These are phyloP conservation scores for Aphidoletes aphidimyza DNA, from an alignment of 2,888 invertebrate species.

Conservation along the genomic window DNA sequence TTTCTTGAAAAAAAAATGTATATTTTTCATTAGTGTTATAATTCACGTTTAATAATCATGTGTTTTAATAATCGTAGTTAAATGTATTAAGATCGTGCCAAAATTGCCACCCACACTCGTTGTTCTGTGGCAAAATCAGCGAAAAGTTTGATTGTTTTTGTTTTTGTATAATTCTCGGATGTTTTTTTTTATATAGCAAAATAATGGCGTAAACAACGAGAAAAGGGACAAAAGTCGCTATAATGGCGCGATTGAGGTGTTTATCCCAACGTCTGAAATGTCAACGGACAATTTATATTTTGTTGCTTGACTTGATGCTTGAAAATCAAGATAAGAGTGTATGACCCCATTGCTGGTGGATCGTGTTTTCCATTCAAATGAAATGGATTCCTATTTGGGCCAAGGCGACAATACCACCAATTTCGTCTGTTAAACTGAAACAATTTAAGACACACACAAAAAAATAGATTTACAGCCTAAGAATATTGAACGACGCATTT, in stretches of 20 bases:
- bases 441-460: neutral
- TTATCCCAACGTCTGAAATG: too few species aligned
- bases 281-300: too few species aligned
- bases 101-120: neutral
- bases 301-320: too few species aligned
- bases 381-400: too few species aligned
- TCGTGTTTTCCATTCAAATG: too few species aligned
- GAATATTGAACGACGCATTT: conserved; percentile 1
- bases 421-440: neutral
- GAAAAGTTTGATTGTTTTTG: neutral
- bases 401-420: neutral
- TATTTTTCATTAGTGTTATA: neutral
- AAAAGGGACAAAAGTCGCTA: too few species aligned
- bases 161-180: neutral
- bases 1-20: too few species aligned
- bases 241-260: too few species aligned
- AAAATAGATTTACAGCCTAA: neutral
- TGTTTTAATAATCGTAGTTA: neutral
- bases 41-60: neutral
- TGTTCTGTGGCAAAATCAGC: neutral
- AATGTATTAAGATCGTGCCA: neutral
- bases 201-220: neutral
- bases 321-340: too few species aligned
- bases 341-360: too few species aligned
- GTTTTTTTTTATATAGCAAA: neutral